Base-by-base conservation (phyloP, 2,888 invertebrate species). In the Chymomyza fuscimana region DNA sequence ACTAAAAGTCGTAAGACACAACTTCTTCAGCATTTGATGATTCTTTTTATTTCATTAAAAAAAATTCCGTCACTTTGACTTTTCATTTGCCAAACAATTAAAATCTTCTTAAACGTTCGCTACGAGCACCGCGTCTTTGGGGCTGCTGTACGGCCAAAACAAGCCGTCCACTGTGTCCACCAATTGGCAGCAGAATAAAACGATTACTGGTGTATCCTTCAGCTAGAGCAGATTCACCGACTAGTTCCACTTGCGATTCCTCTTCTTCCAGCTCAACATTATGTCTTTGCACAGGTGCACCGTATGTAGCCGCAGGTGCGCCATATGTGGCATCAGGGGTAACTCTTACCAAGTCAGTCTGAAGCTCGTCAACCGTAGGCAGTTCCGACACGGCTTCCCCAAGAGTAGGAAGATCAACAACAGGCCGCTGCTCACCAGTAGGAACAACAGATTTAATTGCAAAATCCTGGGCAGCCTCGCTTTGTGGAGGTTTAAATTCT, bases 331-430 rank as follows among this genome's bases (percentile, higher is more conserved):
- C 69, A 19, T 15, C 62, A 59, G 15, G 50, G 59, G 12, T 22
- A 46, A 36, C 25, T 36, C 10, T 32, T 52, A 65, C 71, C 29
- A 66, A 65, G 25, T 80, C 81, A 10, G 73, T 56, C 56, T 69
- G 54, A 16, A 29, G 22, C 10, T 58, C 58, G 25, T 58, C 69
- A 29, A 66, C 46, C 1, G 63, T 69, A 51, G 60, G 29, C 67
- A 66, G 60, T 46, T 85, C 76, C 9, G 72, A 70, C 6, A 70
- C 70, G 80, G 76, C 64, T 67, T 79, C 76, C 64, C 80, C 84
- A 81, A 73, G 64, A 79, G 86, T 72, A 84, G 90, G 91, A 81
- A 91, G 64, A 90, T 90, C 90, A 89, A 81, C 89, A 87, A 90
- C 79, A 89, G 84, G 81, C 82, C 80, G 82, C 82, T 77, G 80